Evolutionary conservation across 2,113 vertebrate genomes (phyloP).

Genomic region (Oncorhynchus nerka): DNA sequence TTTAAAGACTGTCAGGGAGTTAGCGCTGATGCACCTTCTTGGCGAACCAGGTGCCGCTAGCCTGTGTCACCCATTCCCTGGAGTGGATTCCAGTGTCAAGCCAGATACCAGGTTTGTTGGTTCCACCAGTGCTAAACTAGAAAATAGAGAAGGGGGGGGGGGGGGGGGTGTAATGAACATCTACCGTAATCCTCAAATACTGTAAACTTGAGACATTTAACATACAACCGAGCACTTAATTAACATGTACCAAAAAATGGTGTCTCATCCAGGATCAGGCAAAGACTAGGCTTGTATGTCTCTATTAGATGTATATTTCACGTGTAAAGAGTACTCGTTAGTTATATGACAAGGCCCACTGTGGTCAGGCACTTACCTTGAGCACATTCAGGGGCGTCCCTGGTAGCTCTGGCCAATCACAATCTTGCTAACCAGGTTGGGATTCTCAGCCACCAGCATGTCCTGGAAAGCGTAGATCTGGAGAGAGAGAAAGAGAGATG

Average conservation of each 20-base stretch:
- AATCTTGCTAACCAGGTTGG: slow-evolving; percentile 81
- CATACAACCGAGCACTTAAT: too few species aligned
- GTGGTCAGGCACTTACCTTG: slow-evolving; percentile 73
- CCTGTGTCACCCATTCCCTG: slow-evolving; percentile 90
- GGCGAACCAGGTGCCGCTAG: slow-evolving; percentile 84
- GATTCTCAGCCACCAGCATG: slow-evolving; percentile 79
- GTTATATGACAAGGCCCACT: too few species aligned
- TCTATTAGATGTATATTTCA: too few species aligned
- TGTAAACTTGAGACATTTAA: too few species aligned
- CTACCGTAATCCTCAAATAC: too few species aligned
- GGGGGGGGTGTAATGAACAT: not conserved
- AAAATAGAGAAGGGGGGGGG: not conserved
- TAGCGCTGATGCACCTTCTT: slow-evolving; percentile 76
- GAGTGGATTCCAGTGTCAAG: slow-evolving; percentile 89
- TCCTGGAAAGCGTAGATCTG: slow-evolving; percentile 91
- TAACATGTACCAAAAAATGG: too few species aligned
- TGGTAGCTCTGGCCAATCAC: slow-evolving; percentile 85
- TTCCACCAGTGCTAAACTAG: slow-evolving; percentile 88
- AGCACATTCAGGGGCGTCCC: slow-evolving; percentile 80
- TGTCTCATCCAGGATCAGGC: too few species aligned
- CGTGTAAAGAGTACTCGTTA: too few species aligned
- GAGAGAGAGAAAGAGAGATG: too few species aligned
- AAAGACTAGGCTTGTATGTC: too few species aligned
- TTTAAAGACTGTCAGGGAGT: not conserved
- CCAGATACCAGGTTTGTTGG: slow-evolving; percentile 79